Evolutionary conservation across 2,888 invertebrate species (phyloP).

Genomic region (Toxonevra muliebris): DNA sequence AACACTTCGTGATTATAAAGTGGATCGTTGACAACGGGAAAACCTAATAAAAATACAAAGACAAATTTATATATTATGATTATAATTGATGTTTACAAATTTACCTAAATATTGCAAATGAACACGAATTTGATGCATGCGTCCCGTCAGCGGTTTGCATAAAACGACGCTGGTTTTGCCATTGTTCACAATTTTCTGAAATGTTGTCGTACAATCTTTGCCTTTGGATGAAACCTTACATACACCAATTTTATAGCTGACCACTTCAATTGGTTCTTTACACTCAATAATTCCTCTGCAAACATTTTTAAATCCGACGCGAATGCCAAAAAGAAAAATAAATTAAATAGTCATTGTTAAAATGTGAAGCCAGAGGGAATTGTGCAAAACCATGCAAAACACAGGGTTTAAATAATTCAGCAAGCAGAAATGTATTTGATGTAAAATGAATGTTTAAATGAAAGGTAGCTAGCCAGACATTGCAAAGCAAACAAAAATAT

Average conservation of each 20-base stretch:
- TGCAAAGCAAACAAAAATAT: too few relatives aligned
- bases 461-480: too few relatives aligned
- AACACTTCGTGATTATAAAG: slow-evolving; percentile 96
- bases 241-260: slow-evolving; percentile 95
- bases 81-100: background rate
- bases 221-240: slow-evolving; percentile 93
- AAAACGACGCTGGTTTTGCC: slow-evolving; percentile 91
- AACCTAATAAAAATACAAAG: slow-evolving; percentile 72
- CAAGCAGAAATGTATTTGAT: background rate
- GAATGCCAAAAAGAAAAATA: too few relatives aligned
- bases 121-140: slow-evolving; percentile 99
- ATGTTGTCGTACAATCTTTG: slow-evolving; percentile 91
- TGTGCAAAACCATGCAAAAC: slow-evolving; percentile 24
- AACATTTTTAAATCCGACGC: background rate
- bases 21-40: slow-evolving; percentile 97
- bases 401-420: background rate
- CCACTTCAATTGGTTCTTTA: slow-evolving; percentile 89
- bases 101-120: slow-evolving; percentile 96
- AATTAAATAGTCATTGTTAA: too few relatives aligned
- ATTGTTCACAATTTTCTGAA: slow-evolving; percentile 89
- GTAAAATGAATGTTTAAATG: background rate
- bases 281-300: slow-evolving; percentile 82
- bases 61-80: background rate
- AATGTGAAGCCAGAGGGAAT: too few relatives aligned
- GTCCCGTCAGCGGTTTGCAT: slow-evolving; percentile 93